These are phyloP conservation scores for Helarctos malayanus DNA, from an alignment of 2,797 vertebrate species.

Conservation along the genomic window DNA sequence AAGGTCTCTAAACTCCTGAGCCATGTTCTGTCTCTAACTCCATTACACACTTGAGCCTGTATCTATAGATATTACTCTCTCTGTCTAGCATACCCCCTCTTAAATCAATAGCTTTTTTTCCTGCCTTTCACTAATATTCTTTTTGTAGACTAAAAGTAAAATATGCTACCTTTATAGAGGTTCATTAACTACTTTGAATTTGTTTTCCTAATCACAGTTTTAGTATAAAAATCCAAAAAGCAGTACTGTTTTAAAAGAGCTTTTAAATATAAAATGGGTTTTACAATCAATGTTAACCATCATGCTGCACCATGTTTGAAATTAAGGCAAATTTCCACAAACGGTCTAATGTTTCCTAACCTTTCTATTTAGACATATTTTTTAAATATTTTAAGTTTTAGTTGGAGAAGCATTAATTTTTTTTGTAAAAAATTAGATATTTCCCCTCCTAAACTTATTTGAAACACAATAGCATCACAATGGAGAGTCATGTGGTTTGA, in stretches of 20 bases:
- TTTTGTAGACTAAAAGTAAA: constrained; percentile 29
- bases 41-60: background rate
- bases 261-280: constrained; percentile 39
- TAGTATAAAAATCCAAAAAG: constrained; percentile 19
- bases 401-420: background rate
- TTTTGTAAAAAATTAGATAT: background rate
- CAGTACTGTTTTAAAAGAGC: background rate
- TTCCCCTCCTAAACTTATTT: background rate
- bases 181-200: constrained; percentile 11
- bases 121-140: background rate
- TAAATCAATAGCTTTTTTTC: background rate
- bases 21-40: background rate
- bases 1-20: background rate
- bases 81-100: background rate
- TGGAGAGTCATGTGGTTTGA: background rate
- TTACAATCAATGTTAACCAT: background rate
- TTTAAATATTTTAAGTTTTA: constrained; percentile 16
- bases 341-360: background rate
- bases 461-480: background rate
- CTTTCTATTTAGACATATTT: background rate
- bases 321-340: constrained; percentile 28
- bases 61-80: background rate
- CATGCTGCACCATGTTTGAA: constrained; percentile 31
- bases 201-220: constrained; percentile 11
- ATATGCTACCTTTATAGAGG: background rate